Evolutionary conservation across 1,140 invertebrate species (phyloP), one percentile per base, ranked within the genome.

Genomic region (Panagrolaimus sp.): DNA sequence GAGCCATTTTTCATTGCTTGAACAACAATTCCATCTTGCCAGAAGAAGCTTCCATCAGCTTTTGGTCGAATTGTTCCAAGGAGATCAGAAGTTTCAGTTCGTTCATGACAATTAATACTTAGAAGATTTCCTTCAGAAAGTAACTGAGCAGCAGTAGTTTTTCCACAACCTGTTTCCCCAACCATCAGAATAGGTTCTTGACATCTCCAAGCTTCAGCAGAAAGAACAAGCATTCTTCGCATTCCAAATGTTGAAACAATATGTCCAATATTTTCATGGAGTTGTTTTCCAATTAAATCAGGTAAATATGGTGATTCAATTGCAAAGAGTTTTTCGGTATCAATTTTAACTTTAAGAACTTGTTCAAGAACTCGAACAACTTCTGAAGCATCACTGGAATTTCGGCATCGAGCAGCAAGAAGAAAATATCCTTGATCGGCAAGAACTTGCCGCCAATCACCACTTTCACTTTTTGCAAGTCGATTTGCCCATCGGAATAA

Each of bases 131-230:
- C 67, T 70, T 26, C 17, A 52, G 28, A 15, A 26, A 71, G 12
- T 7, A 58, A 12, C 5, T 17, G 17, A 78, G 94, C 96, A 21
- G 97, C 88, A 0, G 94, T 97, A 0, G 96, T 99, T 87, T 99
- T 99, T 0, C 96, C 96, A 84, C 94, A 94, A 0, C 96, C 96
- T 28, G 96, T 99, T 83, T 96, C 93, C 58, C 96, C 96, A 9
- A 99, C 93, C 24, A 99, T 84, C 10, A 99, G 84, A 2, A 98
- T 90, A 0, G 96, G 95, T 83, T 99, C 96, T 75, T 91, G 88
- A 76, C 94, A 98, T 73, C 90, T 88, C 71, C 94, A 88, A 0
- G 93, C 90, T 85, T 96, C 84, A 43, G 89, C 89, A 21, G 94
- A 89, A 8, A 98, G 85, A n/a, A 97, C 91, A 6, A 91, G 92